Percentiles rank a stretch among this genome's conserved stretches.
Conservation (phyloP, 2,888 invertebrate species). For the Yponomeuta plumbellus region DNA sequence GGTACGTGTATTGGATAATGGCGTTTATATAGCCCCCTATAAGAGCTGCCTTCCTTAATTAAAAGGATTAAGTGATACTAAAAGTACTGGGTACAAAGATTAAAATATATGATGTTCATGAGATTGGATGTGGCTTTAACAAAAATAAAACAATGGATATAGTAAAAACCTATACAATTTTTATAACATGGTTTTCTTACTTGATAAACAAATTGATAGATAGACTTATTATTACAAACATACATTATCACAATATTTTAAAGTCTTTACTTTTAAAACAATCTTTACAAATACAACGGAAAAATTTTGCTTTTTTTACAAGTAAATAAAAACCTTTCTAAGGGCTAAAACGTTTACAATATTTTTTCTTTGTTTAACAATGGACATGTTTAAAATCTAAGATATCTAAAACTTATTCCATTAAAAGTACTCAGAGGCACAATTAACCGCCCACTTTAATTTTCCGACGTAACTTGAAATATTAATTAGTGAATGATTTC, state of each 20-base stretch:
- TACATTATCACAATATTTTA: constrained; percentile 69
- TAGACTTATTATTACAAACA: constrained; percentile 46
- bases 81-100: background rate
- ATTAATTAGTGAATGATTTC: no score
- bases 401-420: no score
- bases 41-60: background rate
- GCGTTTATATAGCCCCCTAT: background rate
- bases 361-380: background rate
- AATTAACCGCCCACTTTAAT: no score
- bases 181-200: constrained; percentile 46
- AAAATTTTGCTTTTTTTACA: background rate
- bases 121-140: background rate
- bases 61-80: background rate
- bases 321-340: background rate
- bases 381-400: no score
- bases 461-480: no score
- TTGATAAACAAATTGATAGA: background rate
- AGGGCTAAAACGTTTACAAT: background rate
- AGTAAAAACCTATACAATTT: constrained; percentile 49
- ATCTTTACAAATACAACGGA: constrained; percentile 18
- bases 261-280: constrained; percentile 53
- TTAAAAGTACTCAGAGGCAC: no score
- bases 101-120: background rate
- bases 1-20: background rate
- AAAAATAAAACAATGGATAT: constrained; percentile 48